Evolutionary conservation across 2,113 vertebrate genomes (phyloP).

Genomic region (Cyanoliseus patagonus): DNA sequence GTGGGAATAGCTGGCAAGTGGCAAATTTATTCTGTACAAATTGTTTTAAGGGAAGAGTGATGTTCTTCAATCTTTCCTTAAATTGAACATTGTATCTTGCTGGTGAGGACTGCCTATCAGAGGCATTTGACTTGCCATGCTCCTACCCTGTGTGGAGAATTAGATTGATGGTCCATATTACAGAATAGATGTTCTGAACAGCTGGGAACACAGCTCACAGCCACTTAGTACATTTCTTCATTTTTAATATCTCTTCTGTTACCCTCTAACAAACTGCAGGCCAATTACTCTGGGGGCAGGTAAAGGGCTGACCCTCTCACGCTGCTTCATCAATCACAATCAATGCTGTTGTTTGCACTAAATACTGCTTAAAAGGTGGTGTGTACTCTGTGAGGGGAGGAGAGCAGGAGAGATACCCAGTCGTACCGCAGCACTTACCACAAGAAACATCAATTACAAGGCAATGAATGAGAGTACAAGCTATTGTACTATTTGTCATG

Average conservation of each 20-base stretch:
- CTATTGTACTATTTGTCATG: background rate
- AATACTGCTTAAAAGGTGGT: background rate
- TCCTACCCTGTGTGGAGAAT: conserved; percentile 40
- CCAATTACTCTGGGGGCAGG: conserved; percentile 43
- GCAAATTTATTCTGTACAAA: conserved; percentile 74
- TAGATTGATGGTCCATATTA: conserved; percentile 63
- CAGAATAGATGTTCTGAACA: conserved; percentile 59
- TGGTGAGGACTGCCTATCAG: conserved; percentile 39
- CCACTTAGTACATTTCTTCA: conserved; percentile 46
- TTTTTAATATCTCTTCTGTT: conserved; percentile 57
- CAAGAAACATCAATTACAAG: background rate
- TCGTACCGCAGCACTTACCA: background rate
- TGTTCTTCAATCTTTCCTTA: conserved; percentile 74
- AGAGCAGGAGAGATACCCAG: background rate
- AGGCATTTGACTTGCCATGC: conserved; percentile 52
- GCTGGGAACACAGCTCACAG: conserved; percentile 37
- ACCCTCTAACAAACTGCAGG: conserved; percentile 40
- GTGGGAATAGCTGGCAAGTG: conserved; percentile 55
- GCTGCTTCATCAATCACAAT: background rate
- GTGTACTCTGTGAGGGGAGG: background rate
- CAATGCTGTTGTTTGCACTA: background rate
- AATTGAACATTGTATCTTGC: conserved; percentile 65
- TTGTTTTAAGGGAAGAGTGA: conserved; percentile 75
- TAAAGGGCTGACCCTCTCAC: conserved; percentile 16
- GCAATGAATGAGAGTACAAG: background rate